Conservation (phyloP, 2,113 vertebrate species). For the Heterocephalus glaber region DNA sequence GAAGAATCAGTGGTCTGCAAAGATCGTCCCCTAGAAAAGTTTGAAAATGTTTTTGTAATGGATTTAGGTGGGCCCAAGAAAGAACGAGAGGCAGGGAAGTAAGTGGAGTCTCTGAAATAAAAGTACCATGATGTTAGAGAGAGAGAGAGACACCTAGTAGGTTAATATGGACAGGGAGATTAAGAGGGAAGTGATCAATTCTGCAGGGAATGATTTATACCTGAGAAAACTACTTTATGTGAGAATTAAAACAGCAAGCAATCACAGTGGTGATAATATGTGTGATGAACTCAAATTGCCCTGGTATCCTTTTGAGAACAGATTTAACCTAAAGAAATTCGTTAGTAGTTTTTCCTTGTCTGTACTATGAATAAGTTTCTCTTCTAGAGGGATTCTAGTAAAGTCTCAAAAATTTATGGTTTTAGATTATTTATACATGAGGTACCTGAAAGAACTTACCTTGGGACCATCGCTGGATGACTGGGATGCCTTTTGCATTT, state of each 20-base stretch:
- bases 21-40: background rate
- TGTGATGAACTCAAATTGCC: background rate
- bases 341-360: background rate
- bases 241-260: constrained; percentile 29
- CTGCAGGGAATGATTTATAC: background rate
- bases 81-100: background rate
- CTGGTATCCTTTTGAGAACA: background rate
- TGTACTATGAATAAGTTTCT: background rate
- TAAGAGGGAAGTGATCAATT: background rate
- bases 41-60: background rate
- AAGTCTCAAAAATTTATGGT: background rate
- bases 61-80: background rate
- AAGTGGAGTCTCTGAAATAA: background rate
- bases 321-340: background rate
- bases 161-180: background rate
- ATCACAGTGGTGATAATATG: background rate
- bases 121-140: background rate
- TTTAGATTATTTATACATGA: background rate
- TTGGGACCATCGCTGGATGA: too few species aligned
- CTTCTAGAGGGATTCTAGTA: background rate
- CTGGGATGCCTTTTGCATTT: background rate
- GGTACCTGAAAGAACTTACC: background rate
- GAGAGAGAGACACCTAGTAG: too few species aligned
- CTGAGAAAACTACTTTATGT: background rate
- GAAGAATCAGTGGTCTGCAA: background rate